Conservation (phyloP, 2,113 vertebrate species). For the Paradisaea rubra region DNA sequence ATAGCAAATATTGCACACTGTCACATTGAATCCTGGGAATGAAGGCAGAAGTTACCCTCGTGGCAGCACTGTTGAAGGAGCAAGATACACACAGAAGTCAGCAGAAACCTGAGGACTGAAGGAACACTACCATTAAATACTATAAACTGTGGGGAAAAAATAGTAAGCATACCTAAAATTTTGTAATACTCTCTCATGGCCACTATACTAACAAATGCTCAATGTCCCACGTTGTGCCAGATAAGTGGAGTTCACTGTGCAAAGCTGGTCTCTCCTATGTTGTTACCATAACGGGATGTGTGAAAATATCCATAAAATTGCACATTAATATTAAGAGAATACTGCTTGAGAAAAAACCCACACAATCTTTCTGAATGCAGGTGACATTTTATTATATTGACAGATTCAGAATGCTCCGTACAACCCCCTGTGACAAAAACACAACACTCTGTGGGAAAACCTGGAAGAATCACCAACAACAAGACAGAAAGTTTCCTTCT, state of each 20-base stretch:
- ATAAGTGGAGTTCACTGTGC: not conserved
- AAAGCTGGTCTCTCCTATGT: not conserved
- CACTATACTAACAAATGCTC: fast-evolving
- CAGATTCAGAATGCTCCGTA: slow-evolving; percentile 57
- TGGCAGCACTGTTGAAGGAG: not conserved
- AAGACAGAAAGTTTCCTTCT: slow-evolving; percentile 55
- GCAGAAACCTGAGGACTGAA: not conserved
- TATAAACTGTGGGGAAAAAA: not conserved
- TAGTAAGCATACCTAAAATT: not conserved
- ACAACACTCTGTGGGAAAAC: slow-evolving; percentile 8
- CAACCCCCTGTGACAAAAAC: not conserved
- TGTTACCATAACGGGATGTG: not conserved
- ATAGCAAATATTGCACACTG: not conserved
- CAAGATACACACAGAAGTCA: not conserved
- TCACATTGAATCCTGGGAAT: not conserved
- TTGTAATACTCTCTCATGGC: not conserved
- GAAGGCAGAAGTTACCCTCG: not conserved
- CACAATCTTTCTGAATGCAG: slow-evolving; percentile 28
- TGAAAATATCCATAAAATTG: not conserved
- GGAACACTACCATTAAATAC: not conserved
- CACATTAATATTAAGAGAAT: not conserved
- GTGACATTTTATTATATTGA: slow-evolving; percentile 61
- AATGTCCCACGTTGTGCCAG: not conserved
- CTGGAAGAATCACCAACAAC: slow-evolving; percentile 39
- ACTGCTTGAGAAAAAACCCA: not conserved